Base-by-base conservation (phyloP, 2,888 invertebrate species). In the Cantharis lateralis region DNA sequence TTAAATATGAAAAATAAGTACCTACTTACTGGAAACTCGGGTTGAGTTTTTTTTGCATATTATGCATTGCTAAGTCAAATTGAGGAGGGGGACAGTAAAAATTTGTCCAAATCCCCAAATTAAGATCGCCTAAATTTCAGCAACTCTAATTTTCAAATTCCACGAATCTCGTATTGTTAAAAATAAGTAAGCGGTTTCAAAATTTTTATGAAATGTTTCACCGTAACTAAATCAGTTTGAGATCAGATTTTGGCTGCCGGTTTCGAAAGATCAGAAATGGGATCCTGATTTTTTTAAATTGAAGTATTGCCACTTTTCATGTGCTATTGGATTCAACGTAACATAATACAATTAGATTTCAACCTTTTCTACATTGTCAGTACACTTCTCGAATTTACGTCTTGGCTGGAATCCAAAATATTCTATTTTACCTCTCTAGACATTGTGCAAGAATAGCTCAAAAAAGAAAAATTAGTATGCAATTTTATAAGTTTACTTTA, bases 361-460 rank as follows among this genome's bases (percentile, higher is more conserved):
- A 48, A 48, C 48, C 48, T 48, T 48, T 48, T 66, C 24, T 66
- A 66, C 64, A 66, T 66, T 66, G 64, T 66, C 18, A 62, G 62
- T 62, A 62, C 18, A 62, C 71, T 26, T 62, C 64, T 66, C 16
- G 64, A 18, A 72, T 72, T 15, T 48, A 72, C 72, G 15, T 48
- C 13, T 72, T 72, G 72, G 72, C 72, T 15, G 10, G 16, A 15
- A 16, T 61, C 73, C 73, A 73, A 73, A 15, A 24, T 66, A 20
- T 66, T 66, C 64, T 66, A 66, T 66, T 66, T 66, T 66, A 24
- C 48, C 48, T 48, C 48, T 66, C 64, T 66, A 20, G 64, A 66
- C 64, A 66, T 66, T 66, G 64, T 66, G 20, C 64, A n/a, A 66
- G 64, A 68, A 68, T 68, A 68, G 26, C 68, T 68, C 15, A 24